Evolutionary conservation across 2,113 vertebrate species (phyloP).

Genomic region (Thryonomys swinderianus): DNA sequence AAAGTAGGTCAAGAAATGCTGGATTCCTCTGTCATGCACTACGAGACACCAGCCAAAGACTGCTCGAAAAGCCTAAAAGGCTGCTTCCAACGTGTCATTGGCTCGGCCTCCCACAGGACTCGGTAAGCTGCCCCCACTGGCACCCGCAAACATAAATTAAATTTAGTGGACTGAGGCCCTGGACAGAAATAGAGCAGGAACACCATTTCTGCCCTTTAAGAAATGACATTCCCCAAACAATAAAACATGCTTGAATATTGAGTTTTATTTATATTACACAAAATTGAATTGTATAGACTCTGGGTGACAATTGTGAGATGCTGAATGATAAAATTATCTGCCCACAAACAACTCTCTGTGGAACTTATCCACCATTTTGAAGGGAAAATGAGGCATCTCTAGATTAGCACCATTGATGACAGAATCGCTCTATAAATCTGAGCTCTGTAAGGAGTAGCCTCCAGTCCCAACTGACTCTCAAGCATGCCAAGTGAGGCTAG

Average conservation of each 20-base stretch:
- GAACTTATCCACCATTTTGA: background rate
- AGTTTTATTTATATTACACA: background rate
- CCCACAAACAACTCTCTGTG: background rate
- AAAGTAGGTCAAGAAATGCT: background rate
- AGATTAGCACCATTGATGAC: background rate
- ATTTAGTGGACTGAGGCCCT: background rate
- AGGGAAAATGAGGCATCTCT: slow-evolving; percentile 1
- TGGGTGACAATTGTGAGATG: background rate
- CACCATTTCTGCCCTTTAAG: slow-evolving; percentile 43
- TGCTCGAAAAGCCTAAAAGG: background rate
- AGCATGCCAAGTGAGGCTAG: background rate
- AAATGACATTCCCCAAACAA: slow-evolving; percentile 48
- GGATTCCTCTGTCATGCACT: background rate
- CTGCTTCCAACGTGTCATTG: background rate
- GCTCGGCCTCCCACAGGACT: background rate
- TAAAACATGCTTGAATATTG: slow-evolving; percentile 3
- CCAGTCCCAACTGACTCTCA: background rate
- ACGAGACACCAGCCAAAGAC: background rate
- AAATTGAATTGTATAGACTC: background rate
- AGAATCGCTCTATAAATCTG: background rate
- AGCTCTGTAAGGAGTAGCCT: background rate
- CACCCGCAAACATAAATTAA: background rate
- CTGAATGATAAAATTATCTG: background rate
- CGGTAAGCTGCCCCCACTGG: background rate
- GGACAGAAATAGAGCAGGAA: slow-evolving; percentile 26